Evolutionary conservation across 2,113 vertebrate species (phyloP), one percentile per base, ranked within the genome.

Genomic region (Podarcis raffonei): DNA sequence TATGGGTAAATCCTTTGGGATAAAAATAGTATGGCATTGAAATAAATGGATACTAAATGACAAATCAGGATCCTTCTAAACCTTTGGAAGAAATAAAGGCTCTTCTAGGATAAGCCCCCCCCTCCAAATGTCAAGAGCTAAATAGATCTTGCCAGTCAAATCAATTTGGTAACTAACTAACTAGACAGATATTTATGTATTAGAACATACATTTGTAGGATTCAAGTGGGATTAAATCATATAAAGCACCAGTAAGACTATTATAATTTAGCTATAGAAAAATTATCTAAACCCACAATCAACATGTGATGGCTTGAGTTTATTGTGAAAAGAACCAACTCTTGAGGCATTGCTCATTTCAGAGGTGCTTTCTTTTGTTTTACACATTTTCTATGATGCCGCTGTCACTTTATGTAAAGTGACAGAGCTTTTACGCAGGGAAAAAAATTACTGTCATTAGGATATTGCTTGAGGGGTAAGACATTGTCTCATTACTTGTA

Each of bases 371-470:
- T 4, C 42, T 84, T 23, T 37, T 86, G 65, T 77, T 65, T 75
- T 35, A 57, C 66, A 87, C 7, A 37, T 71, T 81, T 81, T 71
- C 76, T 71, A 87, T 57, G 65, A 35, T 71, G 42, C n/a, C 71
- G 66, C 77, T 87, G 66, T 87, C 66, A 71, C n/a, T 87, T 80
- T 81, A 71, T 87, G n/a, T 57, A 81, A 78, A 88, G 77, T 72
- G 25, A 9, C 62, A 68, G 90, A 57, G 86, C 62, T 88, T 87
- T 35, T 25, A 75, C 39, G 22, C 84, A 35, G 20, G 62, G 77
- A 94, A 88, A 90, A 35, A 86, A 82, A 62, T n/a, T 62, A 86
- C 42, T 79, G 85, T 39, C 90, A 30, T 87, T 93, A 87, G 88
- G 30, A 15, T 78, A 77, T 76, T 88, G 85, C 91, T 77, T 66